Evolutionary conservation across 2,797 vertebrate species (phyloP).

Genomic region (Sebastes melanostomus): DNA sequence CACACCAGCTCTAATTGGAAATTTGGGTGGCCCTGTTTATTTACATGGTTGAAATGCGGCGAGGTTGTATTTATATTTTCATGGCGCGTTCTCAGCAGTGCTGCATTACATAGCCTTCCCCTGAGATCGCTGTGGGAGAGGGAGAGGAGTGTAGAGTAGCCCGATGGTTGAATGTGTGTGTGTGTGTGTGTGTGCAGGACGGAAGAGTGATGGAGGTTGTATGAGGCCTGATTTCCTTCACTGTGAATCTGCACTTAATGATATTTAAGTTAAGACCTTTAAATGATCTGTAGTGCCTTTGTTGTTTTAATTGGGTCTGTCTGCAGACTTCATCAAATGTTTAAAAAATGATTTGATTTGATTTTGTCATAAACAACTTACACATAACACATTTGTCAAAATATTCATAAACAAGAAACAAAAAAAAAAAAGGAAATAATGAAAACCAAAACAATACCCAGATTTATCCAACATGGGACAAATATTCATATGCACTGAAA

Average conservation of each 20-base stretch:
- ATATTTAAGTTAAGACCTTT: not conserved
- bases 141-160: slow-evolving; percentile 38
- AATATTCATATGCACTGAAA: not conserved
- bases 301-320: not conserved
- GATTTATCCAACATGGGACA: not conserved
- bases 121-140: slow-evolving; percentile 79
- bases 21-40: slow-evolving; percentile 99
- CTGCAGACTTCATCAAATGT: not conserved
- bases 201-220: slow-evolving; percentile 27
- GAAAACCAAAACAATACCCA: not conserved
- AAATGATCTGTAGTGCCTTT: not conserved
- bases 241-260: slow-evolving; percentile 14
- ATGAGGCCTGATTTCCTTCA: slow-evolving; percentile 21
- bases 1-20: slow-evolving; percentile 97
- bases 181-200: not conserved
- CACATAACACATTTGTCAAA: not conserved
- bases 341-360: not conserved
- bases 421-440: not conserved
- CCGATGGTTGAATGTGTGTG: slow-evolving; percentile 15
- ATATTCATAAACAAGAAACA: not conserved
- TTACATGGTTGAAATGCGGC: slow-evolving; percentile 97
- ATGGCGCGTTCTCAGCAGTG: slow-evolving; percentile 97
- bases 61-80: slow-evolving; percentile 96
- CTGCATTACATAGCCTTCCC: slow-evolving; percentile 89
- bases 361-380: not conserved